Conservation (phyloP, 2,113 vertebrate species). For the Chamaea fasciata region DNA sequence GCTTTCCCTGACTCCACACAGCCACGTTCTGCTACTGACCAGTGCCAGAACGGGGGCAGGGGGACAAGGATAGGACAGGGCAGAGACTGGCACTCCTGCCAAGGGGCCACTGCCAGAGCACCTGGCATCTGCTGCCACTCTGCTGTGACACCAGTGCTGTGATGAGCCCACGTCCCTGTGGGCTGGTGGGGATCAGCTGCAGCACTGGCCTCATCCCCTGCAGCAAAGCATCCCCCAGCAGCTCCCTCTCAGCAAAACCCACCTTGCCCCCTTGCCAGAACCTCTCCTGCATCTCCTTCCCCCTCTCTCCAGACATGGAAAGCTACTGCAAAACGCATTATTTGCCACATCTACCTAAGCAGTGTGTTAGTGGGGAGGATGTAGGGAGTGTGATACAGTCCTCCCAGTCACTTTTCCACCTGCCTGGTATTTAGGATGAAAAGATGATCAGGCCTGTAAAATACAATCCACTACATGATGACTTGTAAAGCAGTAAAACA, state of each 20-base stretch:
- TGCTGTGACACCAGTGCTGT: neutral
- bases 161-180: accelerated
- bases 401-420: neutral
- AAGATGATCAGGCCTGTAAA: neutral
- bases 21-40: no score
- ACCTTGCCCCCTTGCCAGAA: accelerated
- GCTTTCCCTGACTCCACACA: neutral
- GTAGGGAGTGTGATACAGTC: neutral
- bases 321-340: neutral
- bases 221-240: neutral
- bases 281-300: neutral
- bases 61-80: neutral
- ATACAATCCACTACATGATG: neutral
- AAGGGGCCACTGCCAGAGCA: neutral
- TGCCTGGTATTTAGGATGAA: neutral
- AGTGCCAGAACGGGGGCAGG: accelerated
- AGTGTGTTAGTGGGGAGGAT: neutral
- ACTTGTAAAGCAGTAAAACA: conserved; percentile 9
- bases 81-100: neutral
- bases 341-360: neutral
- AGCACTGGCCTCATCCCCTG: neutral
- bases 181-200: neutral
- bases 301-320: neutral
- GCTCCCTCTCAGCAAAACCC: neutral
- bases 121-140: neutral